phyloP scores from a whole-genome alignment of 2,797 vertebrate genomes.

The Onychomys arenicola region DNA sequence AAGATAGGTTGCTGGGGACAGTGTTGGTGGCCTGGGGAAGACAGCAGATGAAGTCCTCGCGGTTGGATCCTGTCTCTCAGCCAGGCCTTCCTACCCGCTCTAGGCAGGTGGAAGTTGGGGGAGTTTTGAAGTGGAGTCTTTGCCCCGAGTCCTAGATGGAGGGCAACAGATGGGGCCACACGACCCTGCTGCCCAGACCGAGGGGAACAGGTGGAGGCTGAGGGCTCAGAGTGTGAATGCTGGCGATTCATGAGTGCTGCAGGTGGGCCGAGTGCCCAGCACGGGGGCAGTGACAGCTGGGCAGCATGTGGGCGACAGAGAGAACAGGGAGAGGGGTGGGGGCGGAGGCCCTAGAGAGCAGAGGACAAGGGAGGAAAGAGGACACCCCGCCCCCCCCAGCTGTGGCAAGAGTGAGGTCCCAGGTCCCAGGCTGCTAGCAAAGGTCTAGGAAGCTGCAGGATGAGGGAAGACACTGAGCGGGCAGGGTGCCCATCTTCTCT shows the following conservation, averaged over 20 bases:
- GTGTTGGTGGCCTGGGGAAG: not conserved
- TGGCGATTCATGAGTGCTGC: slow-evolving; percentile 63
- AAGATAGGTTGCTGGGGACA: not conserved
- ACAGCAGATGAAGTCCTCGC: not conserved
- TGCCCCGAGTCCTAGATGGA: slow-evolving; percentile 48
- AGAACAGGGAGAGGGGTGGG: not conserved
- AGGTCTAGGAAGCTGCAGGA: not conserved
- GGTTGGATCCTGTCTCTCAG: not conserved
- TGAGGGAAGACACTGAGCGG: not conserved
- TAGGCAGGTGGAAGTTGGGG: slow-evolving; percentile 59
- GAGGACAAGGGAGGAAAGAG: not conserved
- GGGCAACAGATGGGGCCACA: slow-evolving; percentile 75
- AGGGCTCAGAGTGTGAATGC: slow-evolving; percentile 70
- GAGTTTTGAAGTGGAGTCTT: not conserved
- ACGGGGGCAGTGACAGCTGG: slow-evolving; percentile 78
- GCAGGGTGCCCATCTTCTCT: not conserved
- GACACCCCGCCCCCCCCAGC: not conserved
- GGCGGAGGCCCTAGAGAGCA: not conserved
- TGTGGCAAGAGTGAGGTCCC: slow-evolving; percentile 10
- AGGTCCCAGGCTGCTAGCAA: not conserved
- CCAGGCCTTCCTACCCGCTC: not conserved
- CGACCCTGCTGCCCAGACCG: slow-evolving; percentile 51
- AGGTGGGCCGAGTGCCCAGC: slow-evolving; percentile 68
- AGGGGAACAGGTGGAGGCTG: slow-evolving; percentile 80
- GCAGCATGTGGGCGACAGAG: slow-evolving; percentile 53